Conservation (phyloP, 2,113 vertebrate species). For the Meles meles region DNA sequence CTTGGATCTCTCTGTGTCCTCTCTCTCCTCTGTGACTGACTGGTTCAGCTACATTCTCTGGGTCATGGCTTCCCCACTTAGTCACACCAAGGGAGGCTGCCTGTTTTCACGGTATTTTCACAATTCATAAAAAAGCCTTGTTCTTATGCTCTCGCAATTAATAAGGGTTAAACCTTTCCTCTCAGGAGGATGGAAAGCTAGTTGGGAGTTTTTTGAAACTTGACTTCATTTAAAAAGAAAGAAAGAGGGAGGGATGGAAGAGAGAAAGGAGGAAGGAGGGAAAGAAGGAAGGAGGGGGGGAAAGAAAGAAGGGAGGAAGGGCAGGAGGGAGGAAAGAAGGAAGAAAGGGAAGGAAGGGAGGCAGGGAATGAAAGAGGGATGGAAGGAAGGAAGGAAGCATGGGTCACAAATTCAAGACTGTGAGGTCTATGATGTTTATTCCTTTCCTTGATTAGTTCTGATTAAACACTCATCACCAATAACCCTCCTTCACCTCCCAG, state of each 20-base stretch:
- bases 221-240: neutral
- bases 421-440: too few species aligned
- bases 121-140: neutral
- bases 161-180: rapidly evolving
- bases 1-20: neutral
- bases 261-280: too few species aligned
- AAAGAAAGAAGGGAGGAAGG: rapidly evolving
- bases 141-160: neutral
- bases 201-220: neutral
- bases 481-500: neutral
- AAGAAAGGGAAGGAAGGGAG: neutral
- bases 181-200: neutral
- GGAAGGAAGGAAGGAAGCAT: rapidly evolving
- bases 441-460: neutral
- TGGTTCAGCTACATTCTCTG: neutral
- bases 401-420: rapidly evolving
- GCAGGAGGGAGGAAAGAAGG: rapidly evolving
- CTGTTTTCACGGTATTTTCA: neutral
- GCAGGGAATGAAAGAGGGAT: rapidly evolving
- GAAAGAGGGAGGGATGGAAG: too few species aligned
- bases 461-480: neutral
- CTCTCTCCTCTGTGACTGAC: neutral
- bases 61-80: neutral
- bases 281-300: neutral
- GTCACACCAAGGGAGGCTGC: rapidly evolving